Conservation (phyloP, 2,113 vertebrate species). For the Antigone vipio region DNA sequence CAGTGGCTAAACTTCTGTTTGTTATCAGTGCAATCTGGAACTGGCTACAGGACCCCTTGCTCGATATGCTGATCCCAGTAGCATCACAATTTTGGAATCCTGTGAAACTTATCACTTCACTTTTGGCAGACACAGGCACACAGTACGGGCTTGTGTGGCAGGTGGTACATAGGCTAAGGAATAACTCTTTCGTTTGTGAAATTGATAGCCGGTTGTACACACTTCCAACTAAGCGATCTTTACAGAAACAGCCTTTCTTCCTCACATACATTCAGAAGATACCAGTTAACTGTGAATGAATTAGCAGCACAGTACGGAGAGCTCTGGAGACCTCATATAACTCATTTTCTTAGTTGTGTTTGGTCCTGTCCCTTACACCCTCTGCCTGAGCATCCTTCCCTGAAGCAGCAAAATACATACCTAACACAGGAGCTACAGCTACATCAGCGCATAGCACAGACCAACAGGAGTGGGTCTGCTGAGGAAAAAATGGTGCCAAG, state of each 20-base stretch:
- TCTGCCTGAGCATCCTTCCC: background rate
- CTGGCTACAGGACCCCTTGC: background rate
- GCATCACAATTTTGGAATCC: background rate
- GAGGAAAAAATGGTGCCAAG: background rate
- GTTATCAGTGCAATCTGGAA: background rate
- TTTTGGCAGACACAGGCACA: background rate
- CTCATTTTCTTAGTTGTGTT: background rate
- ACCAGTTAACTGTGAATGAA: background rate
- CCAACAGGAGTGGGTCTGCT: background rate
- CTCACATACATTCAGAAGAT: background rate
- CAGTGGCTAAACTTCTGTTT: background rate
- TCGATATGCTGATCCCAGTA: background rate
- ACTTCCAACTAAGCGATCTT: background rate
- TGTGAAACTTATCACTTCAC: background rate
- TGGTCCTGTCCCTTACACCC: background rate
- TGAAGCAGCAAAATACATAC: background rate
- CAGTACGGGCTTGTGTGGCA: background rate
- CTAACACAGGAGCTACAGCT: background rate
- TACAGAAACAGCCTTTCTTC: background rate
- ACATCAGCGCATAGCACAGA: background rate
- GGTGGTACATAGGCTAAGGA: background rate
- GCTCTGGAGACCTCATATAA: background rate
- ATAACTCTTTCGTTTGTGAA: background rate
- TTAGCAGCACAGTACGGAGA: background rate
- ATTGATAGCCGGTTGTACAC: background rate